Conservation (phyloP, 2,888 invertebrate genomes). For the Hyalella azteca region DNA sequence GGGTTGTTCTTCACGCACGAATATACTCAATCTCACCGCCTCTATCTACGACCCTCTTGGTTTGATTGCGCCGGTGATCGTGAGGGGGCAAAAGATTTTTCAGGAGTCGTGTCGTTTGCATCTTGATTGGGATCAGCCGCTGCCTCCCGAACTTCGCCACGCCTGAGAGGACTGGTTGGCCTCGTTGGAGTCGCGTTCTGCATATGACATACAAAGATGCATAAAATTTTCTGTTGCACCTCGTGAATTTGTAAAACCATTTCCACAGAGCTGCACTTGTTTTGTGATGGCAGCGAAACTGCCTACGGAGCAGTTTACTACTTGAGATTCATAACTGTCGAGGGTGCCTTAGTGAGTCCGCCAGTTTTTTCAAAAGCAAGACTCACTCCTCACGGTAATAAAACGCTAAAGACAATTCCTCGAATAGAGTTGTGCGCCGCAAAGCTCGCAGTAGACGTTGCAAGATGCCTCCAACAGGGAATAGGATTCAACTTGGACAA, state of each 20-base stretch:
- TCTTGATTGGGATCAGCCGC: no score
- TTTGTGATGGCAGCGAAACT: background rate
- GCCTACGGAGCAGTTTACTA: background rate
- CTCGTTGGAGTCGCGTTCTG: no score
- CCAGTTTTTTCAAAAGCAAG: background rate
- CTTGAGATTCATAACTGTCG: background rate
- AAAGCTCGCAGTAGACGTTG: background rate
- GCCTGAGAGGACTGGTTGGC: no score
- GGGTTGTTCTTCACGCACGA: no score
- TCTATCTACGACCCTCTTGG: no score
- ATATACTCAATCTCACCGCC: no score
- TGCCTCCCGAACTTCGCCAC: no score
- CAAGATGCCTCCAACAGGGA: background rate
- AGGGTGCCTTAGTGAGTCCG: no score
- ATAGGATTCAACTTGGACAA: background rate
- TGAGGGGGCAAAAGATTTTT: no score
- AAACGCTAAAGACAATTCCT: background rate
- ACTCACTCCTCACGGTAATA: background rate
- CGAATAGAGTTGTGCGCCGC: conserved; percentile 23
- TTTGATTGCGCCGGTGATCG: no score
- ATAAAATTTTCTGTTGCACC: background rate
- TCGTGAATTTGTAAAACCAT: background rate
- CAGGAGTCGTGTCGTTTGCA: no score
- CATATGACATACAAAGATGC: background rate
- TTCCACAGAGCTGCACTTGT: no score